Percentiles rank a stretch among this genome's conserved stretches.
Conservation (phyloP, 2,888 invertebrate species). For the Pachydiplax longipennis region DNA sequence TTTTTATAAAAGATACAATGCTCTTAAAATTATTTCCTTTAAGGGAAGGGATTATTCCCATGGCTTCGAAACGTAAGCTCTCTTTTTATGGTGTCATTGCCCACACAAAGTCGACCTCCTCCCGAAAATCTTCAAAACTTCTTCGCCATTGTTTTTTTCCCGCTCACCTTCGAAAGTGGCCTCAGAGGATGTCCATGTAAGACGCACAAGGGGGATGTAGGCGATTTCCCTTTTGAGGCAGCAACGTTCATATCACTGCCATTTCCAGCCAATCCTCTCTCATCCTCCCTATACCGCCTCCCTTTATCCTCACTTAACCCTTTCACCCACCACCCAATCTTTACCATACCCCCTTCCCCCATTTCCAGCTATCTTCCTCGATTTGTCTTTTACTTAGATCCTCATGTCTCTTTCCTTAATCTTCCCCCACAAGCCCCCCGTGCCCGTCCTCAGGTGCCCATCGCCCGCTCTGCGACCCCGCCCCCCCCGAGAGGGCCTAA, state of each 20-base stretch:
- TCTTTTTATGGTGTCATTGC: no score
- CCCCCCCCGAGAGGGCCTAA: background rate
- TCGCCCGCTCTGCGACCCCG: background rate
- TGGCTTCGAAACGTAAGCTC: no score
- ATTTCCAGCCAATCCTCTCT: background rate
- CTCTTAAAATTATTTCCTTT: no score
- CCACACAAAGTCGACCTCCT: no score
- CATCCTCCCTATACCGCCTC: background rate
- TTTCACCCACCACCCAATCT: slow-evolving; percentile 2
- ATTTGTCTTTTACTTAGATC: slow-evolving; percentile 42
- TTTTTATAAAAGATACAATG: no score
- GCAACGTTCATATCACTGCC: background rate
- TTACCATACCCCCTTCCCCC: background rate
- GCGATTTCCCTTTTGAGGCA: background rate
- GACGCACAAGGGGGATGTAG: background rate
- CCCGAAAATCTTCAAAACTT: no score
- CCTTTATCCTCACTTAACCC: background rate
- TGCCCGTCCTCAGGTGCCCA: slow-evolving; percentile 22
- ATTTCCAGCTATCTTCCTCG: slow-evolving; percentile 27
- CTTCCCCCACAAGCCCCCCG: background rate
- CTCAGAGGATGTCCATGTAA: background rate
- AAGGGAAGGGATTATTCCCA: no score
- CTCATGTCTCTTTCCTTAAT: slow-evolving; percentile 34
- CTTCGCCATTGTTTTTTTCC: background rate
- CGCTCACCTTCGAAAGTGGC: background rate